Evolutionary conservation across 1,140 invertebrate genomes (phyloP).

Genomic region (Nymphalis io): DNA sequence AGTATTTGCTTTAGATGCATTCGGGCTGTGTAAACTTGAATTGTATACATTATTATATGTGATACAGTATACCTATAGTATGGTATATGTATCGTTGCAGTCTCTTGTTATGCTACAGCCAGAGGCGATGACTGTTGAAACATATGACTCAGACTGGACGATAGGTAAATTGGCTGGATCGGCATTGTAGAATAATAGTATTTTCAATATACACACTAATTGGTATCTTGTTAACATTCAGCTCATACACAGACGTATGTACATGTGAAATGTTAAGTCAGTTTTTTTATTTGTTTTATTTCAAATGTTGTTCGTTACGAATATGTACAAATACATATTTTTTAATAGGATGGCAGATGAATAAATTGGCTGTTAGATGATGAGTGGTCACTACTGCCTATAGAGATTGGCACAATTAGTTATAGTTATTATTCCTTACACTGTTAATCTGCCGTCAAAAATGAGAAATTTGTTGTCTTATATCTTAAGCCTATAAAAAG

Average conservation of each 20-base stretch:
- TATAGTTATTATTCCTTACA: no score
- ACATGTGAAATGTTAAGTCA: neutral
- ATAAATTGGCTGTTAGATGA: no score
- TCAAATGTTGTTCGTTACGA: no score
- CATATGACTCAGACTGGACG: slow-evolving; percentile 28
- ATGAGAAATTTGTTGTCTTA: no score
- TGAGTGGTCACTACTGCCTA: no score
- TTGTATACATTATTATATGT: slow-evolving; percentile 2
- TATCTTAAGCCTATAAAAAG: no score
- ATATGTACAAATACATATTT: no score
- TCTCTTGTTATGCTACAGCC: slow-evolving; percentile 26
- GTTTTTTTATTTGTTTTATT: no score
- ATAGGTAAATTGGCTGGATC: slow-evolving; percentile 31
- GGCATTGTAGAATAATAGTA: slow-evolving; percentile 12
- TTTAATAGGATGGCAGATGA: no score
- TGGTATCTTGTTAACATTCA: slow-evolving; percentile 11
- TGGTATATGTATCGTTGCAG: slow-evolving; percentile 20
- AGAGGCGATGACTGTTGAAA: slow-evolving; percentile 23
- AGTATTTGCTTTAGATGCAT: no score
- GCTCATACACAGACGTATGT: neutral
- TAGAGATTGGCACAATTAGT: no score
- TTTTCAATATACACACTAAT: slow-evolving; percentile 27
- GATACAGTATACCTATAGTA: slow-evolving; percentile 8
- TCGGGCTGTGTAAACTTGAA: neutral
- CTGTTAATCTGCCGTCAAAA: no score